phyloP scores from a whole-genome alignment of 1,140 invertebrate genomes.

The Globodera rostochiensis region DNA sequence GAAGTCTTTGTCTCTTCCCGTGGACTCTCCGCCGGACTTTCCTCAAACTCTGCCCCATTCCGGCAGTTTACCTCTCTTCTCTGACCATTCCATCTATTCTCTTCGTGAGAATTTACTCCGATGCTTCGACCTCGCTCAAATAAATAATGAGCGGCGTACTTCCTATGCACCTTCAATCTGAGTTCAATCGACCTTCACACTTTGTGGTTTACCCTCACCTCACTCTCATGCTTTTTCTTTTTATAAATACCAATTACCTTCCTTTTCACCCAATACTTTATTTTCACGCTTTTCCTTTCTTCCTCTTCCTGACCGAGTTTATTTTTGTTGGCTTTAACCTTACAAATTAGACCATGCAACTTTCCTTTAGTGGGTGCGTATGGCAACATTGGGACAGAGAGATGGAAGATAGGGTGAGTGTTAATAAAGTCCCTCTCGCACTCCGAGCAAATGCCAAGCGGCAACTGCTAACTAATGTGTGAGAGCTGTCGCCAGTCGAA shows the following conservation, averaged over 20 bases:
- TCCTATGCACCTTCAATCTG: neutral
- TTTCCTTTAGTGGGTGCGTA: neutral
- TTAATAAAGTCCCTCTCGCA: too few relatives aligned
- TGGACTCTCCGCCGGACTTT: neutral
- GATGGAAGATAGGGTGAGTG: too few relatives aligned
- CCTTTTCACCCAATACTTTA: neutral
- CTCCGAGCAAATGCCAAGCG: too few relatives aligned
- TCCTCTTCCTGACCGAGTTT: neutral
- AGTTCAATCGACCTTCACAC: conserved; percentile 1
- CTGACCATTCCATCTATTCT: neutral
- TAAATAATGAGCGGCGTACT: neutral
- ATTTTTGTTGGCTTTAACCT: neutral
- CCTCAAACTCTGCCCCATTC: neutral
- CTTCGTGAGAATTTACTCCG: neutral
- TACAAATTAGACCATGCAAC: too few relatives aligned
- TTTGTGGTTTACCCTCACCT: neutral
- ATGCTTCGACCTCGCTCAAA: conserved; percentile 12
- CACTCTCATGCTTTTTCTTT: neutral
- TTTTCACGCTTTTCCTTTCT: conserved; percentile 9
- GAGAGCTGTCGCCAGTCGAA: too few relatives aligned
- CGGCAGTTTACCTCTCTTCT: neutral
- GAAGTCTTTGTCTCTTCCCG: too few relatives aligned
- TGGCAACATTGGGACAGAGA: too few relatives aligned
- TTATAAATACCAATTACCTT: neutral
- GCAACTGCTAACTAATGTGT: too few relatives aligned